A percentile compares a stretch with the other conserved stretches of the same genome.
Conservation (phyloP, 2,888 invertebrate species). For the Nephrotoma flavescens region DNA sequence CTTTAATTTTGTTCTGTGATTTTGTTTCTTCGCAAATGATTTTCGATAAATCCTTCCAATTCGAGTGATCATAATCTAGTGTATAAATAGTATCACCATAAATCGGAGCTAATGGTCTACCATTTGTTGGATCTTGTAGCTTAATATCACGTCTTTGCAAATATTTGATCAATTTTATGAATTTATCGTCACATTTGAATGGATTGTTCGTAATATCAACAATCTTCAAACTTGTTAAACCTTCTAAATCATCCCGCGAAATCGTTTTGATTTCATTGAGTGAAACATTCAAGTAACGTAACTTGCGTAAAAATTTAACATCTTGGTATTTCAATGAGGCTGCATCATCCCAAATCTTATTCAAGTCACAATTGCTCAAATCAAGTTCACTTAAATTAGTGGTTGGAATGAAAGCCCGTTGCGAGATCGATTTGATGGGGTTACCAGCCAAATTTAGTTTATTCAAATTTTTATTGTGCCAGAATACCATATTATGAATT, state of each 20-base stretch:
- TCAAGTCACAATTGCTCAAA: constrained; percentile 51
- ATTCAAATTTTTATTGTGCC: constrained; percentile 46
- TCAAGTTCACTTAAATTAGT: constrained; percentile 49
- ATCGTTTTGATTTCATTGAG: constrained; percentile 17
- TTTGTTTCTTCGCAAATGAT: neutral
- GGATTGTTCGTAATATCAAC: constrained; percentile 47
- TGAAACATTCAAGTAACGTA: constrained; percentile 40
- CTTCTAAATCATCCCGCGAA: neutral
- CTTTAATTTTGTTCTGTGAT: neutral
- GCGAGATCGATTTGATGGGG: constrained; percentile 48
- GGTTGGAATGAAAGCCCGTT: constrained; percentile 48
- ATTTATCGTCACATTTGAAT: constrained; percentile 50
- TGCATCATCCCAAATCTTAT: constrained; percentile 35
- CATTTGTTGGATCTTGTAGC: constrained; percentile 26
- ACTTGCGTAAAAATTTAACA: constrained; percentile 35
- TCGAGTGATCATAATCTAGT: neutral
- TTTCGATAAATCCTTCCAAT: neutral
- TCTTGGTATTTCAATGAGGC: constrained; percentile 16
- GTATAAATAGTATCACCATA: constrained; percentile 8
- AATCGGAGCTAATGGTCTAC: constrained; percentile 16
- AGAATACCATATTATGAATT: constrained; percentile 47
- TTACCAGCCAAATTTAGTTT: constrained; percentile 58
- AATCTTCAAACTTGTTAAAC: constrained; percentile 24
- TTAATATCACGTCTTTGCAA: constrained; percentile 4
- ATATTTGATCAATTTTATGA: constrained; percentile 44